Conservation (phyloP, 1,140 invertebrate species). For the Brachionus rubens region DNA sequence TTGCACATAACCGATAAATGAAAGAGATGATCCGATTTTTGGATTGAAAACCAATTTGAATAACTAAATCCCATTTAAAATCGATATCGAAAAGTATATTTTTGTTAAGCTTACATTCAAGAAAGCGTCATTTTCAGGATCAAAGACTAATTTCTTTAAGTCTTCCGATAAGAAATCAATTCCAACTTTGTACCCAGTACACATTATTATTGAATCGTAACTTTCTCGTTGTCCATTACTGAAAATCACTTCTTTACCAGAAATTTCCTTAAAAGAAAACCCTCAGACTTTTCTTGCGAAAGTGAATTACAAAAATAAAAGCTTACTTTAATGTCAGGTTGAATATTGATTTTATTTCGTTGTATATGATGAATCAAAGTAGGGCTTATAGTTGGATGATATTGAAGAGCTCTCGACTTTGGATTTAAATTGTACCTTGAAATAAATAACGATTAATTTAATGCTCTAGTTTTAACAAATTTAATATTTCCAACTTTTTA, state of each 20-base stretch:
- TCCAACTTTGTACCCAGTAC: constrained; percentile 27
- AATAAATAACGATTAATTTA: no score
- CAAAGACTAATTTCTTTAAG: constrained; percentile 18
- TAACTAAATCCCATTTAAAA: constrained; percentile 50
- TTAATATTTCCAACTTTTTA: constrained; percentile 49
- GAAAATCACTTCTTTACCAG: background rate
- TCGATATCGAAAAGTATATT: constrained; percentile 16
- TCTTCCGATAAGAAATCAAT: constrained; percentile 27
- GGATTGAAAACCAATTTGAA: constrained; percentile 57
- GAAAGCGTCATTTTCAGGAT: background rate
- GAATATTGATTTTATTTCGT: constrained; percentile 52
- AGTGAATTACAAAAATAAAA: no score
- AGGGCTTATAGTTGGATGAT: constrained; percentile 57
- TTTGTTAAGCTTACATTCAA: constrained; percentile 28
- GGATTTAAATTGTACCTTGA: constrained; percentile 56
- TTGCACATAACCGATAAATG: constrained; percentile 58
- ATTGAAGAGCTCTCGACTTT: constrained; percentile 54
- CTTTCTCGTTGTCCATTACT: background rate
- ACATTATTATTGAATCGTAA: constrained; percentile 21
- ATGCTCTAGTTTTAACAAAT: background rate
- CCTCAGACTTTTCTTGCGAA: background rate
- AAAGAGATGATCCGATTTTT: constrained; percentile 51
- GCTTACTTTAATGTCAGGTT: constrained; percentile 54
- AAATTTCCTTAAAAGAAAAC: constrained; percentile 5
- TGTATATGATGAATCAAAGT: constrained; percentile 56